Evolutionary conservation across 1,140 invertebrate species (phyloP).

Genomic region (Dinoponera quadriceps): DNA sequence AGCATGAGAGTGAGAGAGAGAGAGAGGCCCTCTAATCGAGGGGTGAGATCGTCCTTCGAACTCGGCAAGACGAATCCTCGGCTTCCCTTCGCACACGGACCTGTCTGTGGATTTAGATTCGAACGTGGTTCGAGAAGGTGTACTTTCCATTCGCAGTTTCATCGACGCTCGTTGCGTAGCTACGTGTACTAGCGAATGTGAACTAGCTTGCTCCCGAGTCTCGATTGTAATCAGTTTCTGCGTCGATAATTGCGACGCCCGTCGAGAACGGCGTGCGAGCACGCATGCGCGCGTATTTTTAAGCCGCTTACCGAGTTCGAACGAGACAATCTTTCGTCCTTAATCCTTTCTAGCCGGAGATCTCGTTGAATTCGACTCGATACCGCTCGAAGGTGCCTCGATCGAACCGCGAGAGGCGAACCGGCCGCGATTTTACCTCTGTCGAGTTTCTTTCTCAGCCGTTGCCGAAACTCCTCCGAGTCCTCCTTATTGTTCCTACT

Average conservation of each 20-base stretch:
- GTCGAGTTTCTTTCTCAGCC: conserved; percentile 93
- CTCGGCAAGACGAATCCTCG: too few species aligned
- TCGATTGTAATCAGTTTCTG: conserved; percentile 37
- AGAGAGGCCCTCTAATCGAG: too few species aligned
- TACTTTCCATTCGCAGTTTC: background rate
- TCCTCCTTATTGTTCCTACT: conserved; percentile 86
- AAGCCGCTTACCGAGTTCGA: background rate
- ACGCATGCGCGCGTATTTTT: conserved; percentile 57
- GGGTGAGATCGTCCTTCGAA: too few species aligned
- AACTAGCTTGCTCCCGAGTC: conserved; percentile 8
- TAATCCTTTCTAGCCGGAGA: background rate
- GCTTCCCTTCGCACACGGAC: too few species aligned
- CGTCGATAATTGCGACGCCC: conserved; percentile 36
- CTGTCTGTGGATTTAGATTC: too few species aligned
- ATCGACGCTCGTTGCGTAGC: background rate
- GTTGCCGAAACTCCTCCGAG: conserved; percentile 90
- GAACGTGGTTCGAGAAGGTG: too few species aligned
- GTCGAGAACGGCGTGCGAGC: background rate
- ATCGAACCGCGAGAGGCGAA: background rate
- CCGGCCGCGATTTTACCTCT: conserved; percentile 86
- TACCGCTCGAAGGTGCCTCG: background rate
- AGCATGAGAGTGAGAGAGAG: too few species aligned
- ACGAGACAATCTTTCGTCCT: background rate
- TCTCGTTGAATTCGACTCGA: background rate
- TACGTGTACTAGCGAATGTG: conserved; percentile 25